A percentile compares a stretch with the other conserved stretches of the same genome.
Conservation (phyloP, 64 coral and sea anemone species). For the Stichodactyla mertensii region DNA sequence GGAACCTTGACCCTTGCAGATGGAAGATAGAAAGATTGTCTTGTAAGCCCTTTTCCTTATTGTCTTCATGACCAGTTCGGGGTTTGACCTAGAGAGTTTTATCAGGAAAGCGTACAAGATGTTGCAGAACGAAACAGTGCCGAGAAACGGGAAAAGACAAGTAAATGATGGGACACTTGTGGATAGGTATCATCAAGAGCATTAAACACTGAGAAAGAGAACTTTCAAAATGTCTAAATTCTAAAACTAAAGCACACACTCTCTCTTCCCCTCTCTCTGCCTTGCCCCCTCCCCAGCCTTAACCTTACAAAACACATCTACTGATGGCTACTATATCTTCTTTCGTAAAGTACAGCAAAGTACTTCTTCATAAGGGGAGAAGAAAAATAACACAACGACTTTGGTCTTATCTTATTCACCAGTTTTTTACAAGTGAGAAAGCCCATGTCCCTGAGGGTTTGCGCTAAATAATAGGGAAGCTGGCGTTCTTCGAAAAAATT, state of each 20-base stretch:
- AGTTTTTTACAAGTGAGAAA: background rate
- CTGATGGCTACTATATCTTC: background rate
- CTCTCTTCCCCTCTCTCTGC: background rate
- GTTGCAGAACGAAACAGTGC: background rate
- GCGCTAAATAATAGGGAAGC: background rate
- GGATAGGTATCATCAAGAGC: background rate
- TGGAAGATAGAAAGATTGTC: no score
- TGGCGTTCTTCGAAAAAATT: background rate
- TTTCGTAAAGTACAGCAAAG: background rate
- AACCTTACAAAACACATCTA: background rate
- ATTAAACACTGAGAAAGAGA: background rate
- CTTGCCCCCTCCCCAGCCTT: background rate
- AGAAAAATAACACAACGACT: background rate
- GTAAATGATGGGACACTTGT: background rate
- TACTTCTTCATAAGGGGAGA: background rate
- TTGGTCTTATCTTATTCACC: conserved; percentile 1
- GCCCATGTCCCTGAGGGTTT: background rate
- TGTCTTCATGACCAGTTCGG: no score
- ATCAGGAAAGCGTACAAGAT: background rate
- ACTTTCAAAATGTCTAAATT: background rate
- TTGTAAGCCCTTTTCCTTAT: no score
- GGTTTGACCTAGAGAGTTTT: background rate
- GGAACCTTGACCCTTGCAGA: no score
- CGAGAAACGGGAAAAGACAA: background rate
- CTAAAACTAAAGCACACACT: background rate